Evolutionary conservation across 2,797 vertebrate species (phyloP).

Genomic region (Distichodus sexfasciatus): DNA sequence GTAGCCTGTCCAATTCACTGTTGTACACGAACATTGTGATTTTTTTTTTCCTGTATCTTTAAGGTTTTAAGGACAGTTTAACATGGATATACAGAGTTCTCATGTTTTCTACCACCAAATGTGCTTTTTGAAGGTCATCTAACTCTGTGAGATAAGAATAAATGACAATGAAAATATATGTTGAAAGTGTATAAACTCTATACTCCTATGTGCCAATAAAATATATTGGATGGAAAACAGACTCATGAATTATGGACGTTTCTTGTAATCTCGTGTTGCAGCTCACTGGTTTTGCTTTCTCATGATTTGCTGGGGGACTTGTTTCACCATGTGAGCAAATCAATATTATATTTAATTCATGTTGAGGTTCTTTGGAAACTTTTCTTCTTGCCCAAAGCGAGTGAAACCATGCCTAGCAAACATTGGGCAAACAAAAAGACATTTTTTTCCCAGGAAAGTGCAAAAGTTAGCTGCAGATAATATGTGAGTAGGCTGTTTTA

Average conservation of each 20-base stretch:
- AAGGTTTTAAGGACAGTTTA: conserved; percentile 37
- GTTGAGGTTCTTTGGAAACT: neutral
- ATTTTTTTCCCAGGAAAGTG: conserved; percentile 13
- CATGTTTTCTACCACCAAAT: conserved; percentile 47
- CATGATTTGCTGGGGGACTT: neutral
- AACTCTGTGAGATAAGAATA: conserved; percentile 46
- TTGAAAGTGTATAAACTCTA: conserved; percentile 46
- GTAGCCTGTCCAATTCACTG: conserved; percentile 29
- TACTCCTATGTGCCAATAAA: conserved; percentile 55
- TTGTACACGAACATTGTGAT: conserved; percentile 34
- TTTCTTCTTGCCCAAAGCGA: neutral
- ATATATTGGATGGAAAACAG: conserved; percentile 40
- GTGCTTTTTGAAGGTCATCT: conserved; percentile 52
- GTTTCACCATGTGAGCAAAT: neutral
- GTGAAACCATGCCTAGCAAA: neutral
- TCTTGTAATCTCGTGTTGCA: neutral
- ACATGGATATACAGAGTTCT: conserved; percentile 35
- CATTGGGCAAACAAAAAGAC: conserved; percentile 4
- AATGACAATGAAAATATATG: conserved; percentile 40
- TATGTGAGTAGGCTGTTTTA: neutral
- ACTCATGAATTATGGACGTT: neutral
- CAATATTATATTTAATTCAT: conserved; percentile 36
- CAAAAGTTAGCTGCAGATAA: conserved; percentile 1
- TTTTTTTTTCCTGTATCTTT: conserved; percentile 26
- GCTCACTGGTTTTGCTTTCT: neutral